These are phyloP conservation scores for Micromesistius poutassou DNA, from an alignment of 2,797 vertebrate genomes.

Conservation along the genomic window DNA sequence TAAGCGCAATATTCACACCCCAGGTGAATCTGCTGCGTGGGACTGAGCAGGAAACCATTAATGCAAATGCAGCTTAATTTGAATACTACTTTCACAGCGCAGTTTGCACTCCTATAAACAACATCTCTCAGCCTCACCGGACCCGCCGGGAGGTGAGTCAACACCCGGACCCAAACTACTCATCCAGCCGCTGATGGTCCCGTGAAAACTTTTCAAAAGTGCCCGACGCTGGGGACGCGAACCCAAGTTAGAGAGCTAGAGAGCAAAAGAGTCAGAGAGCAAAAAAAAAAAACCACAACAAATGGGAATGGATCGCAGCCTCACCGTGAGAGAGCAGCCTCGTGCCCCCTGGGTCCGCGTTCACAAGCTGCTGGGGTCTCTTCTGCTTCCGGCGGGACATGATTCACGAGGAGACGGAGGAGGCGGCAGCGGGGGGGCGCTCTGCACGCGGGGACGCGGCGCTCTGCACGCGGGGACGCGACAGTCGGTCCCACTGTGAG, in stretches of 20 bases:
- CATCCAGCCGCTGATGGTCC: no score
- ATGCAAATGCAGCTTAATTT: background rate
- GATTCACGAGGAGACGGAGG: constrained; percentile 73
- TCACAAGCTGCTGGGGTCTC: constrained; percentile 82
- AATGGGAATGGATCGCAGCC: constrained; percentile 18
- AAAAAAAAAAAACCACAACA: constrained; percentile 13
- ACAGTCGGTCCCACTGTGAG: no score
- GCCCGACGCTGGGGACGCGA: no score
- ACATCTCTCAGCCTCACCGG: no score
- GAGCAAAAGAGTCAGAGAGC: no score
- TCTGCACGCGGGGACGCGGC: constrained; percentile 24
- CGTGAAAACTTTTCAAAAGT: no score
- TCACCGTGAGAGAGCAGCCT: constrained; percentile 74
- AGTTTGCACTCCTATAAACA: no score
- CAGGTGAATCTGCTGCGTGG: no score
- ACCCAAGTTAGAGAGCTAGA: no score
- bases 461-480: constrained; percentile 38
- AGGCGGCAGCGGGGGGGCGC: constrained; percentile 67
- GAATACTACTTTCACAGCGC: background rate
- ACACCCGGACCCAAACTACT: no score
- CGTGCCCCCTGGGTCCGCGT: constrained; percentile 76
- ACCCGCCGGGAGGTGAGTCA: no score
- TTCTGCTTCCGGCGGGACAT: constrained; percentile 87
- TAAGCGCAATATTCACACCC: no score
- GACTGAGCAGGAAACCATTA: background rate